These are phyloP conservation scores for Isoperla grammatica DNA, from an alignment of 2,888 invertebrate species.

Conservation along the genomic window DNA sequence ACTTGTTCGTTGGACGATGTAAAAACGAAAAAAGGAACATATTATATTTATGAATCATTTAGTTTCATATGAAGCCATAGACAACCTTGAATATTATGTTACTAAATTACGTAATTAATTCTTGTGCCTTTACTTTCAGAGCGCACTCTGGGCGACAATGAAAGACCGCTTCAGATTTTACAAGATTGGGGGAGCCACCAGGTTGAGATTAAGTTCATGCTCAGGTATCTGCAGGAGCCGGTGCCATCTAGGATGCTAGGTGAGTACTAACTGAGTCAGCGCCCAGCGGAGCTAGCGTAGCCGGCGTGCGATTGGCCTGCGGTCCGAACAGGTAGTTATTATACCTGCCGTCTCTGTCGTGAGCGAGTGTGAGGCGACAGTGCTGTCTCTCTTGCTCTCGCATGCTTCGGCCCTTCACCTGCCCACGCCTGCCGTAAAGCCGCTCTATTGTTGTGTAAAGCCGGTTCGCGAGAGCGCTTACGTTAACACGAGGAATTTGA, in stretches of 20 bases:
- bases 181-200: slow-evolving; percentile 49
- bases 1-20: no score
- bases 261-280: slow-evolving; percentile 28
- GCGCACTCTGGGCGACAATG: slow-evolving; percentile 53
- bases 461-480: background rate
- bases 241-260: slow-evolving; percentile 32
- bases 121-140: slow-evolving; percentile 45
- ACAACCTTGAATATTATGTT: background rate
- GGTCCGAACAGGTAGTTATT: slow-evolving; percentile 13
- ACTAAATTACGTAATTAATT: slow-evolving; percentile 5
- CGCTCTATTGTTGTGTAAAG: slow-evolving; percentile 1
- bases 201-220: slow-evolving; percentile 53
- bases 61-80: background rate
- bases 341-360: slow-evolving; percentile 17
- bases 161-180: slow-evolving; percentile 58
- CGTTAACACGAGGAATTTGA: background rate
- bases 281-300: background rate
- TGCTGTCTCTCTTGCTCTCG: background rate
- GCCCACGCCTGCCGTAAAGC: slow-evolving; percentile 7
- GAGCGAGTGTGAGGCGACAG: background rate
- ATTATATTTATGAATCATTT: no score
- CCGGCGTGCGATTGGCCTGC: background rate
- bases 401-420: slow-evolving; percentile 3
- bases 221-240: slow-evolving; percentile 48
- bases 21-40: no score